These are phyloP conservation scores for Parthenolecanium corni DNA, from an alignment of 2,888 invertebrate genomes.

Conservation along the genomic window DNA sequence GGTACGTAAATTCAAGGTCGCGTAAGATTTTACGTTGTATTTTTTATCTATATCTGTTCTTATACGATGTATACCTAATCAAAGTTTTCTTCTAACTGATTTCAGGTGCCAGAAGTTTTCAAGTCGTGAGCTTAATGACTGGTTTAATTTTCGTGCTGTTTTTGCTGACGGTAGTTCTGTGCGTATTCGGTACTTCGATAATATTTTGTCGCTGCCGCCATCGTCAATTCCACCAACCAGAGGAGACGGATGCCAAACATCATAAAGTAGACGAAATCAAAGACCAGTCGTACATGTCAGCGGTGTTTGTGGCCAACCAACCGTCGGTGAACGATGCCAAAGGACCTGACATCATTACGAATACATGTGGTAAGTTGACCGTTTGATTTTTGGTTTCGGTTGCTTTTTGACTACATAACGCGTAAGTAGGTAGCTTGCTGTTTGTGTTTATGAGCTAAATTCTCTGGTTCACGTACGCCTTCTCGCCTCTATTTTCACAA, in stretches of 20 bases:
- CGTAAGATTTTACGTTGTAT: too few relatives aligned
- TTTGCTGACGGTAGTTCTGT: conserved; percentile 7
- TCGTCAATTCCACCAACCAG: background rate
- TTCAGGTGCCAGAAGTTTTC: conserved; percentile 13
- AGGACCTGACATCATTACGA: conserved; percentile 24
- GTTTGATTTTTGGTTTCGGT: too few relatives aligned
- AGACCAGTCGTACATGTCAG: conserved; percentile 18
- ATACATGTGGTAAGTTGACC: conserved; percentile 12
- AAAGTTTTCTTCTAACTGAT: too few relatives aligned
- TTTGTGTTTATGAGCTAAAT: too few relatives aligned
- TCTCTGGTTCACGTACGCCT: too few relatives aligned
- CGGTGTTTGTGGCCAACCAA: conserved; percentile 18
- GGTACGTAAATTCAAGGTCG: too few relatives aligned
- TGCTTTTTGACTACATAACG: too few relatives aligned
- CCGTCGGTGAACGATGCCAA: conserved; percentile 7
- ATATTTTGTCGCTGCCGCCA: conserved; percentile 15
- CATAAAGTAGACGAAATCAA: conserved; percentile 7
- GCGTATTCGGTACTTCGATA: conserved; percentile 15
- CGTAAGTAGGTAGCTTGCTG: too few relatives aligned
- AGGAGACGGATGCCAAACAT: conserved; percentile 1
- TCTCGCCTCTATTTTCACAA: too few relatives aligned
- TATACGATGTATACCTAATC: too few relatives aligned
- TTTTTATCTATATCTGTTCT: too few relatives aligned
- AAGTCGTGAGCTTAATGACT: conserved; percentile 12
- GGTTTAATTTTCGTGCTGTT: conserved; percentile 12